A percentile compares a stretch with the other conserved stretches of the same genome.
phyloP scores from a whole-genome alignment of 2,888 invertebrate species.

The Drosophila nigricruria region DNA sequence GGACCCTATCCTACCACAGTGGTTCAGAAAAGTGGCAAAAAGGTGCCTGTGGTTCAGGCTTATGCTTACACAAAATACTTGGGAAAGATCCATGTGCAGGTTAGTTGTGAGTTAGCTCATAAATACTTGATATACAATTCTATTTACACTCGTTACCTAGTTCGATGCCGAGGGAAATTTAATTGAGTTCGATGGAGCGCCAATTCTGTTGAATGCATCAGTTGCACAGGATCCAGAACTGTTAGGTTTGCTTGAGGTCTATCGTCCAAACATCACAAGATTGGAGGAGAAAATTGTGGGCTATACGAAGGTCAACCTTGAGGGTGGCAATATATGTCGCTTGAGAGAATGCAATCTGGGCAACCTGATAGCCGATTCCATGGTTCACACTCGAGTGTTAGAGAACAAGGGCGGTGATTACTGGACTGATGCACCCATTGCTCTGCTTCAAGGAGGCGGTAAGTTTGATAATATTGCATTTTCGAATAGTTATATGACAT shows the following conservation, averaged over 20 bases:
- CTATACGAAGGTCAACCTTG: constrained; percentile 89
- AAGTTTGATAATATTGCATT: constrained; percentile 1
- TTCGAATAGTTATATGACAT: not conserved
- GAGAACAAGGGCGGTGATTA: constrained; percentile 82
- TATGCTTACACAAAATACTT: constrained; percentile 96
- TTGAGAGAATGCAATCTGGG: constrained; percentile 93
- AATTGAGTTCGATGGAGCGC: constrained; percentile 89
- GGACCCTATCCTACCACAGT: constrained; percentile 93
- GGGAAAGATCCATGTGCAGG: constrained; percentile 89
- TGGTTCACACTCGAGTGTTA: constrained; percentile 87
- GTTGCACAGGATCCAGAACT: constrained; percentile 89
- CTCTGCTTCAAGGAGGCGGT: constrained; percentile 91
- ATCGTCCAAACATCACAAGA: constrained; percentile 87
- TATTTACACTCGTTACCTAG: constrained; percentile 39
- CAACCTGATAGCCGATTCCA: constrained; percentile 92
- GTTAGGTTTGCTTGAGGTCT: constrained; percentile 87
- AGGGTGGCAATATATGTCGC: constrained; percentile 89
- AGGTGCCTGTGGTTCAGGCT: constrained; percentile 94
- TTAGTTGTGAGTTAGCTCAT: constrained; percentile 27
- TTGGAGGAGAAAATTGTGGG: constrained; percentile 88
- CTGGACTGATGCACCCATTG: constrained; percentile 93
- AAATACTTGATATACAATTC: not conserved
- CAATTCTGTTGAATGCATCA: constrained; percentile 89
- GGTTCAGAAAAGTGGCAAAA: constrained; percentile 89
- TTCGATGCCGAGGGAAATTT: constrained; percentile 92